phyloP scores from a whole-genome alignment of 2,113 vertebrate genomes.

The Corythaixoides concolor region DNA sequence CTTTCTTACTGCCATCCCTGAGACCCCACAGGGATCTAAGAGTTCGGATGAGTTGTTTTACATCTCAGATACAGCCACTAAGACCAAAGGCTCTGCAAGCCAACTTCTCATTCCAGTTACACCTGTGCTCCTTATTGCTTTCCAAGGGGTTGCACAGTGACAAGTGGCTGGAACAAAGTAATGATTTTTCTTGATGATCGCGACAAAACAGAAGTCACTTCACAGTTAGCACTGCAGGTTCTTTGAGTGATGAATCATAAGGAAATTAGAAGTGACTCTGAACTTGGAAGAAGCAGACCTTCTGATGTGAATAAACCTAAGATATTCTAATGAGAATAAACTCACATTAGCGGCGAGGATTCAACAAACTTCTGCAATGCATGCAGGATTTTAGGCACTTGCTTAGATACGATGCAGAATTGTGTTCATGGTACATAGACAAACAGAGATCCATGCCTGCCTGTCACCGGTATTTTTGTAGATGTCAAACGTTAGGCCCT shows the following conservation, averaged over 20 bases:
- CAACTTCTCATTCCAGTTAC: neutral
- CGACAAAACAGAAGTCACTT: neutral
- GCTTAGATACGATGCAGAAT: neutral
- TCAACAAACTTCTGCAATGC: neutral
- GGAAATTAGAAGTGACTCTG: neutral
- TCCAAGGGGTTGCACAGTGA: neutral
- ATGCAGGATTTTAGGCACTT: neutral
- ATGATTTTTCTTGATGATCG: neutral
- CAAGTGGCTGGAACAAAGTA: neutral
- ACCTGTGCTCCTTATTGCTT: neutral
- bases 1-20: neutral
- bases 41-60: neutral
- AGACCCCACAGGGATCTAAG: neutral
- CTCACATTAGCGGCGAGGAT: neutral
- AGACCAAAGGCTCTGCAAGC: neutral
- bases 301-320: neutral
- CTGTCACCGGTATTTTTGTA: neutral
- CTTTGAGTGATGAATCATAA: accelerated
- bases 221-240: neutral
- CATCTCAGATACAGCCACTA: neutral
- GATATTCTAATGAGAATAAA: neutral
- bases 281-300: neutral
- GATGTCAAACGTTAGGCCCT: neutral
- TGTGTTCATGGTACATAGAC: accelerated
- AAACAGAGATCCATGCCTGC: neutral